A percentile compares a stretch with the other conserved stretches of the same genome.
phyloP scores from a whole-genome alignment of 2,888 invertebrate species.

The Notodonta ziczac region DNA sequence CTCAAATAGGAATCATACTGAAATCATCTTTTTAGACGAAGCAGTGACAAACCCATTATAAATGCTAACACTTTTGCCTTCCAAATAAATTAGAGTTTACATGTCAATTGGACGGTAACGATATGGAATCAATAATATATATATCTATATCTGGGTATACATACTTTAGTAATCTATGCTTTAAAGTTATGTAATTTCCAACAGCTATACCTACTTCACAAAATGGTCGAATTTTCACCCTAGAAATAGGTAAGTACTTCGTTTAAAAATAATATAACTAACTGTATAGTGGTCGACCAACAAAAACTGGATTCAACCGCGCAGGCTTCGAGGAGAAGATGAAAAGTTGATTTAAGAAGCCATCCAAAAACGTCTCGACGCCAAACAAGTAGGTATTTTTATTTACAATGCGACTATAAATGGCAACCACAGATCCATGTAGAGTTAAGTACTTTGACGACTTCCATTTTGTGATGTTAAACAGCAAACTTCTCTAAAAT shows the following conservation, averaged over 20 bases:
- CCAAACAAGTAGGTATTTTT: conserved; percentile 41
- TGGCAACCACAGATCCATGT: conserved; percentile 20
- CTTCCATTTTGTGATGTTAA: conserved; percentile 18
- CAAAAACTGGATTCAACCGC: conserved; percentile 57
- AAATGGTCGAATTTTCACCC: not conserved
- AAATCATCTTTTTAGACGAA: conserved; percentile 12
- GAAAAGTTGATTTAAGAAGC: conserved; percentile 61
- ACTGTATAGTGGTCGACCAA: conserved; percentile 35
- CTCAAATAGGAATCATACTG: not conserved
- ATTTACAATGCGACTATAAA: conserved; percentile 38
- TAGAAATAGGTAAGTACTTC: too few relatives aligned
- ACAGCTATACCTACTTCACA: too few relatives aligned
- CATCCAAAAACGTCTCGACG: conserved; percentile 58
- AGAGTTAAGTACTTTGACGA: conserved; percentile 16
- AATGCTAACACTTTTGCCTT: conserved; percentile 13
- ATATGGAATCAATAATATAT: not conserved
- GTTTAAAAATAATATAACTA: too few relatives aligned
- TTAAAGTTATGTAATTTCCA: not conserved
- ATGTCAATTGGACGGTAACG: conserved; percentile 17
- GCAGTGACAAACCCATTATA: conserved; percentile 11
- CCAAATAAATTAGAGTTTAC: conserved; percentile 19
- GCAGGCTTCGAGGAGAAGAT: conserved; percentile 42
- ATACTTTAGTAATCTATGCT: too few relatives aligned
- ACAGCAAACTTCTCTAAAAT: not conserved
- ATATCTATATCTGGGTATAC: not conserved